Percentiles rank a stretch among this genome's conserved stretches.
phyloP scores from a whole-genome alignment of 2,797 vertebrate species.

The Myiothlypis chrysogaster region DNA sequence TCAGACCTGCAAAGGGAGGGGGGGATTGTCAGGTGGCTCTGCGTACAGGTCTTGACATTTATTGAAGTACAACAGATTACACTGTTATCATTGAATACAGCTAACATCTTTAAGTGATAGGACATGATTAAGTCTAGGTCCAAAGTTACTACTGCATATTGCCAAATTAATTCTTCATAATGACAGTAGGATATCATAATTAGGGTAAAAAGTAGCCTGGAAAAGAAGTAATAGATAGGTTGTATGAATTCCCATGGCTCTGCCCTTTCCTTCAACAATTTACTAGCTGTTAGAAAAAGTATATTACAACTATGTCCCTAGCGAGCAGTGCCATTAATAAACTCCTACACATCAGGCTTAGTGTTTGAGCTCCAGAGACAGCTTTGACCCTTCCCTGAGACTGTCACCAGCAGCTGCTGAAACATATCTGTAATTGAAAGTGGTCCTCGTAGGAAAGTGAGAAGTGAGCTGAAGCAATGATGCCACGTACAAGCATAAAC shows the following conservation, averaged over 20 bases:
- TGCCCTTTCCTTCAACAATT: not conserved
- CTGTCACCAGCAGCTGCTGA: constrained; percentile 7
- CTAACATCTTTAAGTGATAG: not conserved
- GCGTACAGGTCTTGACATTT: not conserved
- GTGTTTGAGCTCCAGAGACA: not conserved
- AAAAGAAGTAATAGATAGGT: not conserved
- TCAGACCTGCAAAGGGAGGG: constrained; percentile 82
- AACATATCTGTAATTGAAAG: constrained; percentile 24
- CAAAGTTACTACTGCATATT: not conserved
- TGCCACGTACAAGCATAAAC: not conserved
- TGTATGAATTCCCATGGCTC: not conserved
- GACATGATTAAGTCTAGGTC: not conserved
- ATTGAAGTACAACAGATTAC: not conserved
- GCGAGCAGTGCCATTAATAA: not conserved
- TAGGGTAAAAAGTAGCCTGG: not conserved
- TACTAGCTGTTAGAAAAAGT: not conserved
- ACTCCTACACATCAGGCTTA: not conserved
- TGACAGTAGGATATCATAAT: not conserved
- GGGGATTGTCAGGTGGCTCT: not conserved
- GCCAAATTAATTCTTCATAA: not conserved
- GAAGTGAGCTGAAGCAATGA: not conserved
- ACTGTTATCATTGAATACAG: not conserved
- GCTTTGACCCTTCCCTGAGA: not conserved
- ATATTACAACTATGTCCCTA: not conserved
- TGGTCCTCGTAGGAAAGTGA: not conserved